phyloP scores from a whole-genome alignment of 2,113 vertebrate genomes.

The Eira barbara region DNA sequence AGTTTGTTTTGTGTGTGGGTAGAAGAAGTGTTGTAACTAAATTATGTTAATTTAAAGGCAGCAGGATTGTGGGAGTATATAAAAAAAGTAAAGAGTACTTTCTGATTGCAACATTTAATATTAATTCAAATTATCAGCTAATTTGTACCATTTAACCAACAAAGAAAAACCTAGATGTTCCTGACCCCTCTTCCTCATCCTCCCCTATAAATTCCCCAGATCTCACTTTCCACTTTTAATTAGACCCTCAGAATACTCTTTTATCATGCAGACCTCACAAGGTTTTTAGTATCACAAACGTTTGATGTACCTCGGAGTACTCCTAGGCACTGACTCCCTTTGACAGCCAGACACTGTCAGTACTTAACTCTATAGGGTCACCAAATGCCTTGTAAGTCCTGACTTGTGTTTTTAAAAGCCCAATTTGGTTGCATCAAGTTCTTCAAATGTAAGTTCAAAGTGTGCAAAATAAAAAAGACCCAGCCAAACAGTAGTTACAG shows the following conservation, averaged over 20 bases:
- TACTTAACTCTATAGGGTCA: not conserved
- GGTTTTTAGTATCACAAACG: not conserved
- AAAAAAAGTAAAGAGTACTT: constrained; percentile 17
- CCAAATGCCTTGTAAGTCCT: not conserved
- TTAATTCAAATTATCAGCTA: not conserved
- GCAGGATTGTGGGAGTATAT: not conserved
- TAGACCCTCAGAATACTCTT: constrained; percentile 15
- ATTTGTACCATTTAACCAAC: not conserved
- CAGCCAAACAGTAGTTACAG: not conserved
- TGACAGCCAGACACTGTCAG: not conserved
- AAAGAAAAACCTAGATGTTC: not conserved
- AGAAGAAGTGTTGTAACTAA: constrained; percentile 26
- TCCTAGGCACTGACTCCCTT: not conserved
- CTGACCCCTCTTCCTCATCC: not conserved
- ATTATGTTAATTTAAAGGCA: constrained; percentile 23
- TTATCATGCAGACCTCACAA: not conserved
- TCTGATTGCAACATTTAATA: not conserved
- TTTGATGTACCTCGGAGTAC: not conserved
- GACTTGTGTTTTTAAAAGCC: not conserved
- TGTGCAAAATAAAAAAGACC: not conserved
- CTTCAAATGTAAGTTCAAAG: constrained; percentile 9
- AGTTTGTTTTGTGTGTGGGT: constrained; percentile 38
- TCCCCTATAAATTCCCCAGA: not conserved
- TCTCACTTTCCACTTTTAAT: not conserved
- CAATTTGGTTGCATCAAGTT: not conserved